Percentiles rank a stretch among this genome's conserved stretches.
Evolutionary conservation across 1,140 invertebrate genomes (phyloP).

Genomic region (Triops longicaudatus): DNA sequence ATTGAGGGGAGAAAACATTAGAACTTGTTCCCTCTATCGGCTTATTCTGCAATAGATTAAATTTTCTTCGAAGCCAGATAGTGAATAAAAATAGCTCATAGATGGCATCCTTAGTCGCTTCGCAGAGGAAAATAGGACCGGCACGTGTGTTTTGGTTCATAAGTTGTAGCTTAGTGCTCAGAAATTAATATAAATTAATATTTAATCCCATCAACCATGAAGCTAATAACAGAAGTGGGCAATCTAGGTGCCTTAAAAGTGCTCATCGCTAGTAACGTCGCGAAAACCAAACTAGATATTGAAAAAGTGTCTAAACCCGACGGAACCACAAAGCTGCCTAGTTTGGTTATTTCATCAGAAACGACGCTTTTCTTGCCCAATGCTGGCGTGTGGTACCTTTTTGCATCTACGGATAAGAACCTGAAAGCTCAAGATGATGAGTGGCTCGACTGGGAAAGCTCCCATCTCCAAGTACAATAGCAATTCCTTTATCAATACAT

Average conservation of each 20-base stretch:
- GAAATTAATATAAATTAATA: not conserved
- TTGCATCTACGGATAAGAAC: constrained; percentile 35
- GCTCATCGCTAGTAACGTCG: constrained; percentile 54
- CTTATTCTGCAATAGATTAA: too few species aligned
- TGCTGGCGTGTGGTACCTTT: constrained; percentile 47
- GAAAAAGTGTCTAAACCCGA: constrained; percentile 10
- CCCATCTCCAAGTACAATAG: constrained; percentile 42
- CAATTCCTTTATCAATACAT: constrained; percentile 34
- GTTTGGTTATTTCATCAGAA: constrained; percentile 44
- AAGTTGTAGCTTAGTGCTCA: not conserved
- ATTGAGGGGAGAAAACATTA: too few species aligned
- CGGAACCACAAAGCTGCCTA: constrained; percentile 37
- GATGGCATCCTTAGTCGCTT: not conserved
- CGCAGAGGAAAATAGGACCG: not conserved
- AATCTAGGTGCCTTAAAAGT: constrained; percentile 62
- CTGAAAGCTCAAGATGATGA: constrained; percentile 43
- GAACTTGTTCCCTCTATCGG: too few species aligned
- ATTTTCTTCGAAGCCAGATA: too few species aligned
- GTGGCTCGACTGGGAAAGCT: constrained; percentile 66
- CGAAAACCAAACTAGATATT: constrained; percentile 46
- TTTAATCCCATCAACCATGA: constrained; percentile 7
- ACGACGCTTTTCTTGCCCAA: constrained; percentile 47
- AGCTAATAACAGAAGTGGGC: constrained; percentile 32
- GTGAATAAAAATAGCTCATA: too few species aligned
- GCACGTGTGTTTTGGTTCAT: not conserved